Conservation (phyloP, 2,888 invertebrate genomes). For the Electrophaes corylata region DNA sequence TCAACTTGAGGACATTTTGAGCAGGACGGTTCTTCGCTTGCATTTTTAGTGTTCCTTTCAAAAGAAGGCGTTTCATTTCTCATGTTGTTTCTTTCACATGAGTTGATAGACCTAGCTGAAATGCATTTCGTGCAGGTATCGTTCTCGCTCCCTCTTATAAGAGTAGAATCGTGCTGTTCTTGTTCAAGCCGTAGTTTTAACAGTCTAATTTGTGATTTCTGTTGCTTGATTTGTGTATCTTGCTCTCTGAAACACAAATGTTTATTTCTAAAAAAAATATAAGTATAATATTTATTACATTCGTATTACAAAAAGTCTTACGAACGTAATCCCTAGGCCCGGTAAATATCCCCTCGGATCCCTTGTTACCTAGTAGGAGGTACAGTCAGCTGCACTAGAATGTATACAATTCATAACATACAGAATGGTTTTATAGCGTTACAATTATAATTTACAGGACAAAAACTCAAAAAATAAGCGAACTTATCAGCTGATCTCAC, state of each 20-base stretch:
- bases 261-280: not conserved
- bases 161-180: conserved; percentile 21
- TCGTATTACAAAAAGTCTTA: not conserved
- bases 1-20: conserved; percentile 38
- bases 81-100: not conserved
- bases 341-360: too few relatives aligned
- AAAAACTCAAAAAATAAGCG: too few relatives aligned
- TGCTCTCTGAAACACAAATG: conserved; percentile 52
- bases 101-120: conserved; percentile 1
- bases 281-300: not conserved
- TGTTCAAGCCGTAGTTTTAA: conserved; percentile 46
- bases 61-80: not conserved
- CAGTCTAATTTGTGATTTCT: conserved; percentile 49
- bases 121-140: conserved; percentile 9
- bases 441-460: too few relatives aligned
- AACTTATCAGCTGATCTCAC: too few relatives aligned
- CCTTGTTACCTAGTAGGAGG: too few relatives aligned
- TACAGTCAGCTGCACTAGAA: too few relatives aligned
- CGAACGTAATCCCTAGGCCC: too few relatives aligned
- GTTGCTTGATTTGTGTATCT: conserved; percentile 57
- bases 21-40: conserved; percentile 43
- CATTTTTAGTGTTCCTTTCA: conserved; percentile 20
- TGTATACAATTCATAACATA: too few relatives aligned
- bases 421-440: too few relatives aligned
- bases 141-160: conserved; percentile 17